A percentile compares a stretch with the other conserved stretches of the same genome.
phyloP scores from a whole-genome alignment of 1,140 invertebrate species.

The Drosophila bocqueti region DNA sequence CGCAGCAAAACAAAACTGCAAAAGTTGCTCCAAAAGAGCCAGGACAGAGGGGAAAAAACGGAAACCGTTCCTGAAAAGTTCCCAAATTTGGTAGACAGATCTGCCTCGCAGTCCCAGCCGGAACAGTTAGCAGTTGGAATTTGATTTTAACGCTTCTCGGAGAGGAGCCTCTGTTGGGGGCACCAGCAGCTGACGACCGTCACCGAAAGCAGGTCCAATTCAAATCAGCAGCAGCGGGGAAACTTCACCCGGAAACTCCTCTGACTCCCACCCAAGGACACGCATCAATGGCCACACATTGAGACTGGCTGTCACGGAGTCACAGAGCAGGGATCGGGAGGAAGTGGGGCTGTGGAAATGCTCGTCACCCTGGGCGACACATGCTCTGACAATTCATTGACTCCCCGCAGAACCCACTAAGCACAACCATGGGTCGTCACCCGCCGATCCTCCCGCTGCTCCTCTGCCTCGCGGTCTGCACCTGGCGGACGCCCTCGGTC shows the following conservation, averaged over 20 bases:
- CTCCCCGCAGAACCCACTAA: slow-evolving; percentile 27
- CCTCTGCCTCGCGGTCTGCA: slow-evolving; percentile 37
- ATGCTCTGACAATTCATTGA: slow-evolving; percentile 65
- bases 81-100: slow-evolving; percentile 63
- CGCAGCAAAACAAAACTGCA: slow-evolving; percentile 67
- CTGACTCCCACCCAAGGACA: slow-evolving; percentile 2
- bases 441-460: slow-evolving; percentile 26
- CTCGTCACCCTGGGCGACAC: slow-evolving; percentile 39
- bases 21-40: slow-evolving; percentile 54
- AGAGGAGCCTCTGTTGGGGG: slow-evolving; percentile 13
- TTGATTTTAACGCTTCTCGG: slow-evolving; percentile 71
- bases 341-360: slow-evolving; percentile 41
- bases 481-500: slow-evolving; percentile 59
- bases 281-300: slow-evolving; percentile 55
- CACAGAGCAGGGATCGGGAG: not conserved
- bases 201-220: slow-evolving; percentile 28
- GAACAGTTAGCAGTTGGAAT: slow-evolving; percentile 71
- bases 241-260: slow-evolving; percentile 31
- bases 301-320: slow-evolving; percentile 55
- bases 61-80: slow-evolving; percentile 66
- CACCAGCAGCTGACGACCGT: slow-evolving; percentile 34
- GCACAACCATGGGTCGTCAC: slow-evolving; percentile 21
- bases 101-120: slow-evolving; percentile 23
- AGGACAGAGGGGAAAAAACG: not conserved
- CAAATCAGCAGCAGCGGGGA: slow-evolving; percentile 13